Evolutionary conservation across 2,113 vertebrate species (phyloP).

Genomic region (Hypocryptadius cinnamomeus): DNA sequence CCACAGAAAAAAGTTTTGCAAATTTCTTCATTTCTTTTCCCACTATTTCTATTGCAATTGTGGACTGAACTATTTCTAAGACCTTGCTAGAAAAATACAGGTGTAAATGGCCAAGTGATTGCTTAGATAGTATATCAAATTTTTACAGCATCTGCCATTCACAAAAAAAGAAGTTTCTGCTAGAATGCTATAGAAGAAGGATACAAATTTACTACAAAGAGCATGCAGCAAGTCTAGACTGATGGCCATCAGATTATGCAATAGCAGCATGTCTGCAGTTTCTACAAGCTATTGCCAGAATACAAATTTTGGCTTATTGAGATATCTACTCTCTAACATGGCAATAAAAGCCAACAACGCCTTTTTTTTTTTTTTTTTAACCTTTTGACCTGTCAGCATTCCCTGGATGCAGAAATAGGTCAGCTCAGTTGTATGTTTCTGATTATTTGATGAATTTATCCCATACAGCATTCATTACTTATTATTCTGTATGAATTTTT

Average conservation of each 20-base stretch:
- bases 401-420: background rate
- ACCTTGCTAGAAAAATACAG: background rate
- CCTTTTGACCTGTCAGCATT: background rate
- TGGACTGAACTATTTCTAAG: background rate
- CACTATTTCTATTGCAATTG: background rate
- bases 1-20: background rate
- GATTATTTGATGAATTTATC: background rate
- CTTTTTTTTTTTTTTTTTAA: background rate
- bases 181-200: background rate
- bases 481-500: background rate
- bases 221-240: background rate
- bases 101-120: background rate
- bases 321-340: background rate
- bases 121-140: conserved; percentile 5
- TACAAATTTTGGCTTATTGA: background rate
- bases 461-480: background rate
- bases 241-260: background rate
- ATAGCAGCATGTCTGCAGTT: background rate
- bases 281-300: background rate
- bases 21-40: background rate
- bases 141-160: conserved; percentile 28
- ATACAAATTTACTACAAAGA: background rate
- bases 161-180: conserved; percentile 16
- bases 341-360: background rate
- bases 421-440: background rate